These are phyloP conservation scores for Uloborus plumipes DNA, from an alignment of 2,888 invertebrate species.

Conservation along the genomic window DNA sequence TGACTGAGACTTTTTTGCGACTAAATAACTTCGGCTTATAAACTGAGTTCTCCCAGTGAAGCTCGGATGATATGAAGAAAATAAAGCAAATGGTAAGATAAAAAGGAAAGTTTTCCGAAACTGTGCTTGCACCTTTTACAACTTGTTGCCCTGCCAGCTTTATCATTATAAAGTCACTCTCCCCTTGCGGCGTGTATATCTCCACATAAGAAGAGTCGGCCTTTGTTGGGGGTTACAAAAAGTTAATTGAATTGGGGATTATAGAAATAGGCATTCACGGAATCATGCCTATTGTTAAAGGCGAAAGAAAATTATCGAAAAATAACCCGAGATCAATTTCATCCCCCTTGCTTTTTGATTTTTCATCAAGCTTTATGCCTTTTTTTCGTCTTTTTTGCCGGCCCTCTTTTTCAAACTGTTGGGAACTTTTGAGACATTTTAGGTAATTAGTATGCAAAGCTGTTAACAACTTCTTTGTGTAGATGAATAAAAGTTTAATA, in stretches of 20 bases:
- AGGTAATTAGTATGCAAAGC: constrained; percentile 65
- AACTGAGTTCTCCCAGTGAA: too few species aligned
- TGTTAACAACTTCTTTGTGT: constrained; percentile 63
- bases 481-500: constrained; percentile 64
- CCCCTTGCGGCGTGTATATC: constrained; percentile 22
- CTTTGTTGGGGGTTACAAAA: constrained; percentile 53
- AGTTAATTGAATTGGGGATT: constrained; percentile 64
- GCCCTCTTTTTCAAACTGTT: neutral
- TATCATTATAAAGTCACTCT: constrained; percentile 35
- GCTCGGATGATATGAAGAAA: neutral
- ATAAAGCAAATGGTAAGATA: constrained; percentile 1
- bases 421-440: constrained; percentile 58
- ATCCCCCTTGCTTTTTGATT: constrained; percentile 41
- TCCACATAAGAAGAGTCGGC: constrained; percentile 33
- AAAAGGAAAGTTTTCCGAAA: constrained; percentile 8
- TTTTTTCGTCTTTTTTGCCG: constrained; percentile 26
- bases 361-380: neutral
- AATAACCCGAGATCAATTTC: constrained; percentile 53
- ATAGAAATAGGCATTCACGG: constrained; percentile 56
- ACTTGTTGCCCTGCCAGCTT: constrained; percentile 48
- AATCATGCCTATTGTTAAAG: constrained; percentile 51
- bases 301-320: constrained; percentile 62
- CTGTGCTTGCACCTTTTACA: constrained; percentile 41
- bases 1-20: too few species aligned
- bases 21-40: too few species aligned